Base-by-base conservation (phyloP, 1,140 invertebrate genomes). In the Scaptodrosophila lebanonensis region DNA sequence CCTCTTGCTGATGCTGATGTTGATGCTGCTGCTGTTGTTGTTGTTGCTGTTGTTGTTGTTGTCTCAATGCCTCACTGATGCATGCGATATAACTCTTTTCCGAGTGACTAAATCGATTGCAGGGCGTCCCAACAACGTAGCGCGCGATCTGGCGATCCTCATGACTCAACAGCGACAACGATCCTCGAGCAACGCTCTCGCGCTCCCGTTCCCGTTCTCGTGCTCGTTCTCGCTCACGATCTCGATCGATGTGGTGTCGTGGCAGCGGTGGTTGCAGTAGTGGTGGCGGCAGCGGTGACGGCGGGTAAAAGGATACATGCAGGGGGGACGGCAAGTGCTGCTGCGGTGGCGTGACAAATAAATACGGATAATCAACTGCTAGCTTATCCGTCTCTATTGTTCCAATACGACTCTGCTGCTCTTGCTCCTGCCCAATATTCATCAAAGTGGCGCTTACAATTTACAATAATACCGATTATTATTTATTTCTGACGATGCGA, bases 11-110 rank as follows among this genome's bases (percentile, higher is more conserved):
- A 7, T 45, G 22, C n/a, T 59, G 57, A 1, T 29, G 48, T 12
- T 40, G 58, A 0, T 40, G 33, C 1, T 52, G 62, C 1, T 3
- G 2, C 0, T 47, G 50, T 3, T 48, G 27, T 12, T 44, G 58
- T 15, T 57, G 54, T 2, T 58, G 49, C 30, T 67, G 66, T 40
- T 36, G 51, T 29, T 60, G 62, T 39, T 57, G 66, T 44, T 58
- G 63, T 25, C 50, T 59, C 35, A 59, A 72, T 58, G 69, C 32
- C 30, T 30, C 6, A 30, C n/a, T 30, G 27, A 30, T 30, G 27
- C 27, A 7, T 6, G n/a, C 6, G 27, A 6, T 6, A 7, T n/a
- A n/a, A n/a, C n/a, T 30, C 6, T 7, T 30, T 30, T 30, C n/a
- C 6, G 6, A 30, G 27, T 30, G 6, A n/a, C 27, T 30, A n/a